Evolutionary conservation across 2,113 vertebrate species (phyloP).

Genomic region (Vulpes vulpes): DNA sequence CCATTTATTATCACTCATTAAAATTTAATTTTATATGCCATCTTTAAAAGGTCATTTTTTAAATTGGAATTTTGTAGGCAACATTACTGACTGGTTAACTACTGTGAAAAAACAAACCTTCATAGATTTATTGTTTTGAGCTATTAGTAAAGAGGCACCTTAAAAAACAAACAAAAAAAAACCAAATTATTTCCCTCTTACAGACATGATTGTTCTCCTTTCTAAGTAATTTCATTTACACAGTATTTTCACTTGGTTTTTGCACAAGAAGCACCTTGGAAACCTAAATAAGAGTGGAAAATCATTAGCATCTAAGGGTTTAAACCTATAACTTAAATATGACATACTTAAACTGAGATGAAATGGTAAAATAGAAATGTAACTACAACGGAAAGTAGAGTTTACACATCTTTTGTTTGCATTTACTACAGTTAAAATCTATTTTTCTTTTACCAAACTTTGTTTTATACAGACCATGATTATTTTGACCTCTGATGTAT

Average conservation of each 20-base stretch:
- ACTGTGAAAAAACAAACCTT: conserved; percentile 73
- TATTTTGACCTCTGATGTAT: conserved; percentile 52
- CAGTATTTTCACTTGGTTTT: conserved; percentile 69
- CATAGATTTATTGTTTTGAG: conserved; percentile 65
- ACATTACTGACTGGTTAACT: conserved; percentile 76
- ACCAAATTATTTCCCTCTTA: not conserved
- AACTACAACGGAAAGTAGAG: not conserved
- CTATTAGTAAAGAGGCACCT: conserved; percentile 68
- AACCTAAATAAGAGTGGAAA: conserved; percentile 69
- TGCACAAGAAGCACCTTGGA: conserved; percentile 9
- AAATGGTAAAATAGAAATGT: not conserved
- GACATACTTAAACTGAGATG: conserved; percentile 57
- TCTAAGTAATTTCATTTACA: conserved; percentile 50
- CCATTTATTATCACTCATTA: conserved; percentile 83
- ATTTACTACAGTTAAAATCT: not conserved
- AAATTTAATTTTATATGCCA: conserved; percentile 83
- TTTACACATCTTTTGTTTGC: conserved; percentile 19
- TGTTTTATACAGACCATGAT: conserved; percentile 30
- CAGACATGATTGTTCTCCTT: conserved; percentile 28
- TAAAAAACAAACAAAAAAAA: conserved; percentile 31
- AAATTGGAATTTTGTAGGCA: conserved; percentile 70
- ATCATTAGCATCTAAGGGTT: conserved; percentile 63
- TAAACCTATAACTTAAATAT: conserved; percentile 56
- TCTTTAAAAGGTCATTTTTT: conserved; percentile 85
- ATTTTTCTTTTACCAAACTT: conserved; percentile 8